Percentiles rank a stretch among this genome's conserved stretches.
phyloP scores from a whole-genome alignment of 2,113 vertebrate genomes.

The Catharus bicknelli region DNA sequence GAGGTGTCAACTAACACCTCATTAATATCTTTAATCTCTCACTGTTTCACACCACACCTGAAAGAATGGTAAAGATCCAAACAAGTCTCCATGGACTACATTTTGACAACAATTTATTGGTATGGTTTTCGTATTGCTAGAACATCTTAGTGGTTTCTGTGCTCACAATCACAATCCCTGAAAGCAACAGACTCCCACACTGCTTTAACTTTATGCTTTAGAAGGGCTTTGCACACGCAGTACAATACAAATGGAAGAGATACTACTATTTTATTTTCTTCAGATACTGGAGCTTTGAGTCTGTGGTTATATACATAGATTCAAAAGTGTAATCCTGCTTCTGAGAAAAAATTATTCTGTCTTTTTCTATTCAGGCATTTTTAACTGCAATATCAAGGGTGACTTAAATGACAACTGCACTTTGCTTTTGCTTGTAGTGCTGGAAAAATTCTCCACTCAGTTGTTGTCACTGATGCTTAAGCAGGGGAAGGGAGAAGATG shows the following conservation, averaged over 20 bases:
- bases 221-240: background rate
- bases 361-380: background rate
- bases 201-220: background rate
- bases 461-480: background rate
- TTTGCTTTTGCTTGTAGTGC: background rate
- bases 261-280: background rate
- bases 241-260: background rate
- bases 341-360: fast-evolving
- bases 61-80: background rate
- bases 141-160: background rate
- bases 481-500: background rate
- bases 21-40: background rate
- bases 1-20: background rate
- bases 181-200: background rate
- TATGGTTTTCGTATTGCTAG: background rate
- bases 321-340: background rate
- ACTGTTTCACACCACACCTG: background rate
- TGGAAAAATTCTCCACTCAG: background rate
- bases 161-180: background rate
- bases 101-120: background rate
- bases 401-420: fast-evolving
- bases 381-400: background rate
- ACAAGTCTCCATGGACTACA: background rate
- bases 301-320: background rate
- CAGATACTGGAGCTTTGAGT: background rate